phyloP scores from a whole-genome alignment of 1,140 invertebrate species.

The Drosophila micromelanica region DNA sequence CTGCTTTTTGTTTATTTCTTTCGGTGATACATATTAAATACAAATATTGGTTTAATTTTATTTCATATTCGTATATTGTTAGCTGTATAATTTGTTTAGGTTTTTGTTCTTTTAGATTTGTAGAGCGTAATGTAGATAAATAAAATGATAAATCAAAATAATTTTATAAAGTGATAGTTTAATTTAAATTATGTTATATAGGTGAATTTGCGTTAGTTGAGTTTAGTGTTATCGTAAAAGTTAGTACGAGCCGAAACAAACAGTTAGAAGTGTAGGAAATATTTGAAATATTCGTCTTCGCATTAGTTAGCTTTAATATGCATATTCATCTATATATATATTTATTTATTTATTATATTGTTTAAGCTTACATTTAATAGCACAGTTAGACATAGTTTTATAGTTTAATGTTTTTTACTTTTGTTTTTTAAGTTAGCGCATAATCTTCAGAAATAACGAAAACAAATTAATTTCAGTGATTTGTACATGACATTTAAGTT shows the following conservation, averaged over 20 bases:
- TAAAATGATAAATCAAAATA: conserved; percentile 14
- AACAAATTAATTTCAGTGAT: conserved; percentile 33
- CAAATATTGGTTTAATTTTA: conserved; percentile 34
- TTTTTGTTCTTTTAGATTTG: conserved; percentile 16
- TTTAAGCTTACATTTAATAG: conserved; percentile 80
- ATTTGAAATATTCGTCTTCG: conserved; percentile 35
- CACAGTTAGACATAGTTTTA: conserved; percentile 77
- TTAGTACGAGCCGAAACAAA: conserved; percentile 10
- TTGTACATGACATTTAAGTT: conserved; percentile 51
- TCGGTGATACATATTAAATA: conserved; percentile 44
- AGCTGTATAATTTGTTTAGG: conserved; percentile 48
- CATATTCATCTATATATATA: conserved; percentile 50
- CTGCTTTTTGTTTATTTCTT: conserved; percentile 36
- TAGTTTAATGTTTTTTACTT: conserved; percentile 26
- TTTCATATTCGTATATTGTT: conserved; percentile 41
- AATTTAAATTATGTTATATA: not conserved
- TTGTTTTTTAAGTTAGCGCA: conserved; percentile 36
- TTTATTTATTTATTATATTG: conserved; percentile 49
- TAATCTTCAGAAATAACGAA: conserved; percentile 25
- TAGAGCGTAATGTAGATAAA: conserved; percentile 31
- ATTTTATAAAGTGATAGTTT: conserved; percentile 1
- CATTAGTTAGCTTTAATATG: conserved; percentile 31
- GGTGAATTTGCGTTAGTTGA: conserved; percentile 1
- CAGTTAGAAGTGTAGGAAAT: conserved; percentile 17
- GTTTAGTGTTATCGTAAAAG: not conserved